These are phyloP conservation scores for Falco concolor DNA, from an alignment of 2,797 vertebrate genomes.

Conservation along the genomic window DNA sequence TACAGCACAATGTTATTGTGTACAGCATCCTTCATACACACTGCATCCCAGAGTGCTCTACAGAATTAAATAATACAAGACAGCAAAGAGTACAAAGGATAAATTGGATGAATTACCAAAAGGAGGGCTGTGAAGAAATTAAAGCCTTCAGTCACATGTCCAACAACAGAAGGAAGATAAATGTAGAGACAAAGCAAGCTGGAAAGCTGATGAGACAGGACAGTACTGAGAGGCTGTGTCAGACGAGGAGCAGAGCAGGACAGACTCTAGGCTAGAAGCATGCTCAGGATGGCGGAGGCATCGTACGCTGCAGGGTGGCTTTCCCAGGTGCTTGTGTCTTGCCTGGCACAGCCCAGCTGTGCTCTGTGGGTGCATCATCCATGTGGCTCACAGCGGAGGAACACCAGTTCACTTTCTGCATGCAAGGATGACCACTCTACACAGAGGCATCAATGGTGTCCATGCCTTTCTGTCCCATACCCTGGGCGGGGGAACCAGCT, in stretches of 20 bases:
- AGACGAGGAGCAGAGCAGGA: neutral
- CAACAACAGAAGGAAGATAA: neutral
- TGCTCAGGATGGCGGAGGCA: neutral
- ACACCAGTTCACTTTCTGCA: neutral
- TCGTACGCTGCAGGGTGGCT: fast-evolving
- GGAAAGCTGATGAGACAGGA: neutral
- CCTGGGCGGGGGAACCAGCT: neutral
- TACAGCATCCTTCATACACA: conserved; percentile 25
- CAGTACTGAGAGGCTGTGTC: neutral
- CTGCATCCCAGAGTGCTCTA: conserved; percentile 33
- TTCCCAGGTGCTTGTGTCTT: neutral
- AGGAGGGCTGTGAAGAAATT: conserved; percentile 46
- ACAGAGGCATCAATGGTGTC: neutral
- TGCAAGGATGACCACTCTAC: neutral
- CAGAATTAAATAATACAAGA: conserved; percentile 57
- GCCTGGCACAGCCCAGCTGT: neutral
- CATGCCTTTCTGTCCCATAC: neutral
- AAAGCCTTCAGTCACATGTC: conserved; percentile 28
- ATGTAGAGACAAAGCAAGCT: neutral
- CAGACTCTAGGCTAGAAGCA: neutral
- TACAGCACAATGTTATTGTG: conserved; percentile 44
- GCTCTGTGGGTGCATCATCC: neutral
- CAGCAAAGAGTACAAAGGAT: conserved; percentile 46
- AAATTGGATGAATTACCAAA: conserved; percentile 55
- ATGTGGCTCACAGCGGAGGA: neutral